phyloP scores from a whole-genome alignment of 2,888 invertebrate species.

The Lycophotia porphyrea region DNA sequence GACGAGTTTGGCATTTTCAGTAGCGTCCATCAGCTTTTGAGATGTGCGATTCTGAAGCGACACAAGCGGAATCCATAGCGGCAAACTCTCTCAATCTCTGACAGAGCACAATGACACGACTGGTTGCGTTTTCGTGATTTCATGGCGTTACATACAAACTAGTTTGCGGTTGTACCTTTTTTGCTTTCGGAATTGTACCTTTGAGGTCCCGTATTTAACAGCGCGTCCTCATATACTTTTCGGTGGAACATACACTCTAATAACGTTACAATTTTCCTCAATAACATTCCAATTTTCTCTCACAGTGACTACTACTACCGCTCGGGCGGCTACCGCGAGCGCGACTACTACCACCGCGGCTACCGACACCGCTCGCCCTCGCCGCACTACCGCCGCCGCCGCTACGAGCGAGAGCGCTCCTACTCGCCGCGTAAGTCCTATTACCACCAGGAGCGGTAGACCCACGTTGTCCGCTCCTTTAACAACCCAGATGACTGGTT shows the following conservation, averaged over 20 bases:
- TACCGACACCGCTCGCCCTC: conserved; percentile 92
- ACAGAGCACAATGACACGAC: not conserved
- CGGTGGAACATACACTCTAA: not conserved
- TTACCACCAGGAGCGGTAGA: conserved; percentile 74
- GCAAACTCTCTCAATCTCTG: not conserved
- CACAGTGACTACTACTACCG: conserved; percentile 84
- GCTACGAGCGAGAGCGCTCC: conserved; percentile 94
- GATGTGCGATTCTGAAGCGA: not conserved
- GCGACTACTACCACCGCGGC: conserved; percentile 89
- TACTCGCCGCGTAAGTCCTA: conserved; percentile 95
- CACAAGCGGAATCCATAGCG: not conserved
- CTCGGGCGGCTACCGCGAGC: conserved; percentile 87
- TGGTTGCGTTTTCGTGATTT: too few species aligned
- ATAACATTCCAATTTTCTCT: conserved; percentile 9
- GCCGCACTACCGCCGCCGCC: conserved; percentile 93
- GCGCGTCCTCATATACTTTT: not conserved
- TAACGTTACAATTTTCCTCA: not conserved
- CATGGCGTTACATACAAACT: not conserved
- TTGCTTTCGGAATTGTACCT: not conserved
- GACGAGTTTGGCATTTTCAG: not conserved
- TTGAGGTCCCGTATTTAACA: not conserved
- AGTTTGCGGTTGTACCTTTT: not conserved
- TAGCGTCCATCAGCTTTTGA: not conserved
- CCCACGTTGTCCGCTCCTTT: conserved; percentile 36
- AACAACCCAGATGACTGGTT: conserved; percentile 37